A percentile compares a stretch with the other conserved stretches of the same genome.
phyloP scores from a whole-genome alignment of 2,113 vertebrate species.

The Spermophilus dauricus region DNA sequence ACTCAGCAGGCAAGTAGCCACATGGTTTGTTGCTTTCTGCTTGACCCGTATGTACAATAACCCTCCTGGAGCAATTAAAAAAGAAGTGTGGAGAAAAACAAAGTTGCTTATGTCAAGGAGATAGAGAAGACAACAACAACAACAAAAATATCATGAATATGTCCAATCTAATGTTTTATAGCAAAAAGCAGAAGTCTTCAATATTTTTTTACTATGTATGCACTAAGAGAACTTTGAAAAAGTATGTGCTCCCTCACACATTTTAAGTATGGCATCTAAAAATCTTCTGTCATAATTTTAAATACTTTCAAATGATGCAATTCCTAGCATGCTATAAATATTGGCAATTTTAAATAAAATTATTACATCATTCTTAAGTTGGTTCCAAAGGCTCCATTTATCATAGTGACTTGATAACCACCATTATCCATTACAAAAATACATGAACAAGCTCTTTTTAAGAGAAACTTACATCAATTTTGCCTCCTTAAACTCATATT shows the following conservation, averaged over 20 bases:
- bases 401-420: conserved; percentile 2
- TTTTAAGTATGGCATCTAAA: conserved; percentile 39
- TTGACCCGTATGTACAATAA: not conserved
- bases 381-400: not conserved
- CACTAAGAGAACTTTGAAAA: not conserved
- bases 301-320: conserved; percentile 47
- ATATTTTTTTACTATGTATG: not conserved
- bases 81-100: not conserved
- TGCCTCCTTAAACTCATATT: conserved; percentile 8
- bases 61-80: conserved; percentile 7
- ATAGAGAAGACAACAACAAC: not conserved
- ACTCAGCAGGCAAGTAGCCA: not conserved
- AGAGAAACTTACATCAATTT: conserved; percentile 47
- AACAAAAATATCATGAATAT: not conserved
- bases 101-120: not conserved
- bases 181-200: not conserved
- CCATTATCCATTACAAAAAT: conserved; percentile 37
- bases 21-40: conserved; percentile 48
- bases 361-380: conserved; percentile 54
- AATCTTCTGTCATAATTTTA: conserved; percentile 39
- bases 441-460: conserved; percentile 37
- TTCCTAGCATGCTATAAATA: conserved; percentile 55
- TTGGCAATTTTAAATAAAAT: conserved; percentile 38
- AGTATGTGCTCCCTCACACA: not conserved
- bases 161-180: not conserved